These are phyloP conservation scores for Antedon mediterranea DNA, from an alignment of 53 echinoderm and acorn worm species.

Conservation along the genomic window DNA sequence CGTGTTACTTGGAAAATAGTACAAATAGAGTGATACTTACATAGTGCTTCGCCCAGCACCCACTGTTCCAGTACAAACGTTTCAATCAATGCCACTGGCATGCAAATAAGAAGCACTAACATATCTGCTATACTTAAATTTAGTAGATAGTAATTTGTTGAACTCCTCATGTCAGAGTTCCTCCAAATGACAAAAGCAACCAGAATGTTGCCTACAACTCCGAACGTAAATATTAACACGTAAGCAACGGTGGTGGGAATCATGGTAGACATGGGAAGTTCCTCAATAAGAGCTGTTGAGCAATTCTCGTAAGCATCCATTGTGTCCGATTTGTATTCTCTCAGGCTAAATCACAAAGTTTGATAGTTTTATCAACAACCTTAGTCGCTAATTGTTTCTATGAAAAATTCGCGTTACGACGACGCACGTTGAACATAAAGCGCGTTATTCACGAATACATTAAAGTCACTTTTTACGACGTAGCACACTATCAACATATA, in stretches of 20 bases:
- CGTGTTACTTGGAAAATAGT: too few species aligned
- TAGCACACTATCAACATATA: too few species aligned
- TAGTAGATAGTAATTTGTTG: slow-evolving; percentile 88
- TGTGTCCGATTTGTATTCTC: too few species aligned
- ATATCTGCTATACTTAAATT: slow-evolving; percentile 87
- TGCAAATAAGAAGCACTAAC: slow-evolving; percentile 73
- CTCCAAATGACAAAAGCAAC: slow-evolving; percentile 73
- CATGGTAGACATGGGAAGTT: neutral
- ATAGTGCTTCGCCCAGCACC: slow-evolving; percentile 72
- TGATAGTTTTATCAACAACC: too few species aligned
- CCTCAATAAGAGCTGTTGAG: neutral
- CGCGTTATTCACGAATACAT: too few species aligned
- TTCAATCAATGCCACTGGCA: slow-evolving; percentile 62
- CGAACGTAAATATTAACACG: slow-evolving; percentile 46
- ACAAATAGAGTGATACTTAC: slow-evolving; percentile 46
- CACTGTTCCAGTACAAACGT: slow-evolving; percentile 23
- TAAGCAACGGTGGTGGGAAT: slow-evolving; percentile 38
- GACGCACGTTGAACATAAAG: too few species aligned
- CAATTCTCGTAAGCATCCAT: neutral
- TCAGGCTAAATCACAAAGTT: too few species aligned
- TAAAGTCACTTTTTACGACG: too few species aligned
- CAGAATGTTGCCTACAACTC: slow-evolving; percentile 69
- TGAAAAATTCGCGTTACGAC: too few species aligned
- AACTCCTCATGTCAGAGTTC: slow-evolving; percentile 85
- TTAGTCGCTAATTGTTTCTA: too few species aligned